Base-by-base conservation (phyloP, 2,113 vertebrate species). In the Tenebrosternarchus preto region DNA sequence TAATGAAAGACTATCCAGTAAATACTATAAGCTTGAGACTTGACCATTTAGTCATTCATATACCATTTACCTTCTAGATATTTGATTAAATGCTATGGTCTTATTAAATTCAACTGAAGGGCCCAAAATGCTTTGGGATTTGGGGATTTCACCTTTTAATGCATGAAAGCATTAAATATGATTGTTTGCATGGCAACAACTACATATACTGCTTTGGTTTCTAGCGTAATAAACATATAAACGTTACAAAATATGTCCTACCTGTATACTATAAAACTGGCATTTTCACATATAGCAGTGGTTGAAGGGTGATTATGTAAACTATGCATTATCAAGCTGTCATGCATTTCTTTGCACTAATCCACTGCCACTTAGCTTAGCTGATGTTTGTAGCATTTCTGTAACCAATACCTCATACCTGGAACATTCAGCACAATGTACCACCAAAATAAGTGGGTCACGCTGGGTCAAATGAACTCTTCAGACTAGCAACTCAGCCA, bases 121-220 rank as follows among this genome's bases (percentile, higher is more conserved):
- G n/a, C 53, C 39, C 55, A 63, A 24, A 33, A 73, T 22, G 22
- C 55, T 73, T 73, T 68, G 57, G 53, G 56, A 36, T 24, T 19
- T 83, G n/a, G 31, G 17, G 16, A 73, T 72, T 72, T 43, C 7
- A 27, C 39, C 73, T 53, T 4, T 60, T 68, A 71, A 70, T 55
- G 77, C 77, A 83, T 85, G 82, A 85, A 83, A 84, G 79, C 76
- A 74, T 78, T 71, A 82, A 60, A 53, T 19, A 71, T 67, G 77
- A 33, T 64, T 12, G 8, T 50, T 50, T 59, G 84, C 84, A 86
- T 86, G 82, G 29, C 61, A 74, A 67, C 55, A 59, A 68, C 31
- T 39, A 36, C 64, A 68, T 68, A 39, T 39, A 36, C 50, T 29
- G 60, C 15, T 63, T 63, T 64, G 17, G 8, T 22, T 68, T 36